A percentile compares a stretch with the other conserved stretches of the same genome.
phyloP scores from a whole-genome alignment of 2,797 vertebrate species.

The Oophaga sylvatica region DNA sequence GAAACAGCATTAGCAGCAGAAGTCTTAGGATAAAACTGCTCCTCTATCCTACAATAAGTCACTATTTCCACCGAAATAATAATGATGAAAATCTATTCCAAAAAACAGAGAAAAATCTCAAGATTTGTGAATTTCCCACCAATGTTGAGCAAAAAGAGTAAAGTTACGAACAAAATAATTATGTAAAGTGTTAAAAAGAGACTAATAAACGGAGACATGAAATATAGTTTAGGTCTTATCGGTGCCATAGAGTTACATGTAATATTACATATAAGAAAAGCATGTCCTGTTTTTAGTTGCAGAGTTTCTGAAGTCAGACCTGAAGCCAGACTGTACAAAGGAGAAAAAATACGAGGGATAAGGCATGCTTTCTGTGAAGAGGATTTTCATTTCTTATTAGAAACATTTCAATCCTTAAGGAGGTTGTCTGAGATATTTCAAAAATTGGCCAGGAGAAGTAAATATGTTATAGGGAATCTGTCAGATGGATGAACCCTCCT shows the following conservation, averaged over 20 bases:
- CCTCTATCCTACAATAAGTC: background rate
- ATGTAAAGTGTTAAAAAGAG: background rate
- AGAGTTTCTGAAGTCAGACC: no score
- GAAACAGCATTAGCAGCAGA: slow-evolving; percentile 11
- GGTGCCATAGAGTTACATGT: background rate
- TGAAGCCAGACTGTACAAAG: no score
- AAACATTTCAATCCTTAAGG: no score
- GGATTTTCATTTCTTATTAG: no score
- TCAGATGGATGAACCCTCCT: no score
- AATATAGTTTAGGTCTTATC: background rate
- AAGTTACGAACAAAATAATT: background rate
- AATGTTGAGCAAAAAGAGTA: background rate
- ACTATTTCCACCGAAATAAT: background rate
- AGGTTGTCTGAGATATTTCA: no score
- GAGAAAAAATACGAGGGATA: no score
- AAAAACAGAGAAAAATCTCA: background rate
- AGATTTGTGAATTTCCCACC: background rate
- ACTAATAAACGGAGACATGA: background rate
- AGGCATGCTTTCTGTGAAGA: no score
- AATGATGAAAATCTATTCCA: background rate
- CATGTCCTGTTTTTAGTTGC: no score
- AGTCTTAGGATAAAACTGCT: background rate
- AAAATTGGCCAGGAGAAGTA: no score
- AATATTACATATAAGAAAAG: no score
- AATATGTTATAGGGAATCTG: no score